Evolutionary conservation across 2,113 vertebrate genomes (phyloP).

Genomic region (Xiphophorus maculatus): DNA sequence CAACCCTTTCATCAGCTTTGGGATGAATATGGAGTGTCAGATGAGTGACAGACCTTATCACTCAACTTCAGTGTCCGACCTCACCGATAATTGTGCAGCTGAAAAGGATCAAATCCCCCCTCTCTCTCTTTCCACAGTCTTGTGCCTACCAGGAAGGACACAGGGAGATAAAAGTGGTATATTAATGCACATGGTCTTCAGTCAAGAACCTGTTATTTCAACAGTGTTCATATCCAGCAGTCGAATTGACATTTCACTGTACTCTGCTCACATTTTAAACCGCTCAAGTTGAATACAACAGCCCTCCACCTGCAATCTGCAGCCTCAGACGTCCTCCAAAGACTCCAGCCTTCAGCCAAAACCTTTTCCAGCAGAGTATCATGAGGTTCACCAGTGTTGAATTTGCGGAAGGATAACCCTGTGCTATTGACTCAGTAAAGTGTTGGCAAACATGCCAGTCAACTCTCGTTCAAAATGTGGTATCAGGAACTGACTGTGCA

Average conservation of each 20-base stretch:
- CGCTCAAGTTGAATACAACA: background rate
- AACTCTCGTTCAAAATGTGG: constrained; percentile 7
- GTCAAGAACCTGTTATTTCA: background rate
- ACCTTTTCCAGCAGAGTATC: background rate
- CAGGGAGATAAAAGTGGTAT: background rate
- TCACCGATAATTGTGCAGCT: constrained; percentile 28
- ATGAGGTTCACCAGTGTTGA: background rate
- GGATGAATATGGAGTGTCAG: constrained; percentile 10
- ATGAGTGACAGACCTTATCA: constrained; percentile 17
- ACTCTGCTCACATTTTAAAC: background rate
- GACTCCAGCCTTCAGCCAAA: background rate
- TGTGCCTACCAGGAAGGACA: background rate
- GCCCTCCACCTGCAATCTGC: background rate
- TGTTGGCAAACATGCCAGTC: constrained; percentile 1
- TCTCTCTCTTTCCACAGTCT: background rate
- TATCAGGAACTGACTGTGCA: background rate
- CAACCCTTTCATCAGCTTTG: constrained; percentile 3
- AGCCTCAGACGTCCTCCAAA: background rate
- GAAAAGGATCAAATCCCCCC: constrained; percentile 14
- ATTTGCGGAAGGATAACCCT: constrained; percentile 1
- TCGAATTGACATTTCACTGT: background rate
- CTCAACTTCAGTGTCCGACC: constrained; percentile 19
- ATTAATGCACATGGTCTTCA: background rate
- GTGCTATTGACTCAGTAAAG: constrained; percentile 2
- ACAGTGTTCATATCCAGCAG: background rate